Evolutionary conservation across 2,888 invertebrate species (phyloP), one percentile per base, ranked within the genome.

Genomic region (Amphipoea lucens): DNA sequence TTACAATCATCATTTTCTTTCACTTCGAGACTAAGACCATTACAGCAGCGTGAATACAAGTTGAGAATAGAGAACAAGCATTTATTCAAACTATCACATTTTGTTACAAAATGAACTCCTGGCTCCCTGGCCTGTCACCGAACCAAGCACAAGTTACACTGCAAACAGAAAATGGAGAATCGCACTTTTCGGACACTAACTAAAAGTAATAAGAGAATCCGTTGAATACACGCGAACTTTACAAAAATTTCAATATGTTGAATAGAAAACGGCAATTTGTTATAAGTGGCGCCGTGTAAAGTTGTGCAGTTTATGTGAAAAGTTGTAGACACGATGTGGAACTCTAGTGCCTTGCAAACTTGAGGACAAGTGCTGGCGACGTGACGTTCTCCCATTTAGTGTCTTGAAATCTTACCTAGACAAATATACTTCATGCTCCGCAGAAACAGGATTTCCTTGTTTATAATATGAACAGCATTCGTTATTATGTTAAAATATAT

Each of bases 241-340:
- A 89, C 89, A 89, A 91, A 93, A 93, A 91, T 91, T 93, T 93
- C 93, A 94, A 94, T 93, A 94, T 93, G 94, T 94, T 92, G 92
- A 92, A 91, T 93, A 91, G 92, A 92, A 92, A 95, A 94, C 90
- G 92, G 93, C 94, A 94, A 94, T 95, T 93, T 93, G 93, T 94
- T 94, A 93, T 94, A 92, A 93, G 92, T 92, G 93, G 91, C 90
- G 91, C 90, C 93, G 92, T 93, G 93, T 93, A 92, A 95, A 96
- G 94, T 96, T 95, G 92, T 90, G 90, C 93, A 95, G 94, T 95
- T 96, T 96, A 96, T 96, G 96, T 94, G 96, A 94, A 96, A 96
- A 96, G 94, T 96, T 96, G 93, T 87, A 91, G 94, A 94, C 94
- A 93, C 91, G 92, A 92, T 90, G 93, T 90, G 92, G 92, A 92